Base-by-base conservation (phyloP, 2,797 vertebrate genomes). In the Ispidina picta region DNA sequence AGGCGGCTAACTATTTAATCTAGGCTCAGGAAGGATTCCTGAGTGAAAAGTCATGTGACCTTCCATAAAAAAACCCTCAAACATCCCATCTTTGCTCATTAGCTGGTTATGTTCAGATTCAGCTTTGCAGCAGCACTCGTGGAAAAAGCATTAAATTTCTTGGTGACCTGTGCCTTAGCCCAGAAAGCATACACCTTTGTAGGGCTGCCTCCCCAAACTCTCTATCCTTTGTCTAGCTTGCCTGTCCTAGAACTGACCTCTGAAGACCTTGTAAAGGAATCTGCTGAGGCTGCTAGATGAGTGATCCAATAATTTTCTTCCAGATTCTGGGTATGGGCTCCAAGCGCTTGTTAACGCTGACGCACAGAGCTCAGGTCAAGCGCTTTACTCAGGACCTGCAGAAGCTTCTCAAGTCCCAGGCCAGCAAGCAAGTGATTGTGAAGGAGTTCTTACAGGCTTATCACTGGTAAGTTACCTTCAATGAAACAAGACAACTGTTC, bases 261-360 rank as follows among this genome's bases (percentile, higher is more conserved):
- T 52, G 19, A 49, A 2, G 43, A 3, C 3, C 3, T 37, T 51
- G n/a, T 60, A 2, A 14, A 49, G 55, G 11, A 54, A 39, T 4
- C 59, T 39, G 31, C 33, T 63, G 58, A 41, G 29, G 23, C 9
- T 65, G 7, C 43, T 73, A 25, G 21, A 28, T 33, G 19, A 83
- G 23, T 86, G 52, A 76, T 48, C 5, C 37, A 20, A 18, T 17
- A 2, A 6, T 21, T 91, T 76, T 65, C 33, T 96, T 96, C 23
- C 96, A 99, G 99, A 99, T 99, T 66, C 98, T 99, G 68, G 99
- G 99, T 49, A 98, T 99, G 98, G 99, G 99, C 62, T 98, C 99
- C 87, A 99, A 98, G 83, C 98, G 99, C 49, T 93, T 99, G 90
- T 93, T 99, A 85, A 99, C 99, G 8, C 97, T 99, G 12, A 99